Percentiles rank a stretch among this genome's conserved stretches.
Evolutionary conservation across 2,888 invertebrate species (phyloP).

Genomic region (Caenorhabditis imperialis): DNA sequence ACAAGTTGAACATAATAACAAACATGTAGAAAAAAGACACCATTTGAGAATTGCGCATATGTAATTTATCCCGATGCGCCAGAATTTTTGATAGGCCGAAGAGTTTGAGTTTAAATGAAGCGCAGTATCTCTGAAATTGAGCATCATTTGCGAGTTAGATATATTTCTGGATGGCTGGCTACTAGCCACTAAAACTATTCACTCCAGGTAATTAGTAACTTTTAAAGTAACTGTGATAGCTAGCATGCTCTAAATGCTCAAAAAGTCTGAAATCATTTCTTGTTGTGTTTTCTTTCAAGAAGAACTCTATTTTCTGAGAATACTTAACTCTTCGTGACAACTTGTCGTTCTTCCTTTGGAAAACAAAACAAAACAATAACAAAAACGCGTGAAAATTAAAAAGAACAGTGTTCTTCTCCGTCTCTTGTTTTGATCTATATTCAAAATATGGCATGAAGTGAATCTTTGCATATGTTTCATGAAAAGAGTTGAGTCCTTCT

Average conservation of each 20-base stretch:
- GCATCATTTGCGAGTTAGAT: slow-evolving; percentile 18
- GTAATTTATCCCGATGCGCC: slow-evolving; percentile 35
- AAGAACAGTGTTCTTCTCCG: slow-evolving; percentile 21
- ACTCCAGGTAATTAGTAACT: slow-evolving; percentile 1
- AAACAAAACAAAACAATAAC: slow-evolving; percentile 50
- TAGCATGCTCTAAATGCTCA: too few species aligned
- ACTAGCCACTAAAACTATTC: not conserved
- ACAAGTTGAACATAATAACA: slow-evolving; percentile 26
- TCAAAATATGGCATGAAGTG: slow-evolving; percentile 19
- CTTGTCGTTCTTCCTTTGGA: slow-evolving; percentile 17
- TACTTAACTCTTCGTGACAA: slow-evolving; percentile 30
- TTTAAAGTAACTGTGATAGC: too few species aligned
- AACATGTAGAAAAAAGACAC: slow-evolving; percentile 31
- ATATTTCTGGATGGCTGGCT: slow-evolving; percentile 21
- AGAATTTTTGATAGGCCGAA: slow-evolving; percentile 39
- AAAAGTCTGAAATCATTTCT: too few species aligned
- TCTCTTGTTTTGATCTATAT: slow-evolving; percentile 18
- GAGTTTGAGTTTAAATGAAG: slow-evolving; percentile 11
- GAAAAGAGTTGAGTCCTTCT: slow-evolving; percentile 40
- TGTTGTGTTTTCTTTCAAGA: too few species aligned
- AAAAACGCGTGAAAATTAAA: slow-evolving; percentile 28
- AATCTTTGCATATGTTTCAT: slow-evolving; percentile 49
- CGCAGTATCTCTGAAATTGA: slow-evolving; percentile 36
- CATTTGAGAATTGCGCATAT: slow-evolving; percentile 33
- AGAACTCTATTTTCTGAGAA: slow-evolving; percentile 34